These are phyloP conservation scores for Gobiocypris rarus DNA, from an alignment of 2,113 vertebrate genomes.

Conservation along the genomic window DNA sequence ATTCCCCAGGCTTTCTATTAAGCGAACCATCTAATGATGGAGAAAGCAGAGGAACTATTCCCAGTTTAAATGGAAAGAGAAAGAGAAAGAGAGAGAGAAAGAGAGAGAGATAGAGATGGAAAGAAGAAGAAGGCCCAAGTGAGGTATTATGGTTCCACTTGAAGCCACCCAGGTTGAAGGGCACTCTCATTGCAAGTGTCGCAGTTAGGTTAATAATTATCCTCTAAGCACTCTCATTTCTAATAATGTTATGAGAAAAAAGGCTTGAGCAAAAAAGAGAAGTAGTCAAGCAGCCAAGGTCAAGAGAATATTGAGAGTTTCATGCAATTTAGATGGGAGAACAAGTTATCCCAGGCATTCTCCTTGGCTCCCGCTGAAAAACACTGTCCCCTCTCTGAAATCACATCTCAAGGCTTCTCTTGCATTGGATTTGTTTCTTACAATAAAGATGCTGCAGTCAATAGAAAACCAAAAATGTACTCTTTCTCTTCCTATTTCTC, in stretches of 20 bases:
- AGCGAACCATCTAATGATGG: not conserved
- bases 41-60: not conserved
- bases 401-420: not conserved
- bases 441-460: constrained; percentile 38
- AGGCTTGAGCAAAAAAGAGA: constrained; percentile 23
- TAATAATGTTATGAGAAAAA: constrained; percentile 48
- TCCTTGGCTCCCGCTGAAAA: constrained; percentile 22
- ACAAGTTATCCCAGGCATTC: constrained; percentile 29
- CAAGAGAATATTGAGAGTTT: constrained; percentile 53
- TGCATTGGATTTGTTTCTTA: constrained; percentile 23
- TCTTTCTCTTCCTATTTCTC: constrained; percentile 38
- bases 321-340: constrained; percentile 42
- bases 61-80: not conserved
- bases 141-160: constrained; percentile 47
- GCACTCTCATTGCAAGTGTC: constrained; percentile 26
- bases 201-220: constrained; percentile 55
- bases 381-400: not conserved
- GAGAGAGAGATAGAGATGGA: not conserved
- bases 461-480: constrained; percentile 36
- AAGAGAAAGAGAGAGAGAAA: not conserved
- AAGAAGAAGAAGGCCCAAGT: not conserved
- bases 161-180: constrained; percentile 47
- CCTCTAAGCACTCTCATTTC: constrained; percentile 51
- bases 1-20: constrained; percentile 28
- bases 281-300: constrained; percentile 45